phyloP scores from a whole-genome alignment of 2,888 invertebrate genomes.

The Diloba caeruleocephala region DNA sequence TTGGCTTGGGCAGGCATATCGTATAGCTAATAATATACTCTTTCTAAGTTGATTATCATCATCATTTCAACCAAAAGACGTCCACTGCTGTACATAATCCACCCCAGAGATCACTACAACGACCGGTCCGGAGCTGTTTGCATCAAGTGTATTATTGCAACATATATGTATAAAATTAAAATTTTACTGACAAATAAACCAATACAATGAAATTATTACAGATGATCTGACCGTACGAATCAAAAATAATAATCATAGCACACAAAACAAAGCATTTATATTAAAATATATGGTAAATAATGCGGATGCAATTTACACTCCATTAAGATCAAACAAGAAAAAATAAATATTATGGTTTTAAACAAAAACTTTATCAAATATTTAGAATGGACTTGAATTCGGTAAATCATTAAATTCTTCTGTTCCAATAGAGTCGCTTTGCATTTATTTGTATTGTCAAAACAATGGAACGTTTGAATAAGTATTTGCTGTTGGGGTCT shows the following conservation, averaged over 20 bases:
- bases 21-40: too few relatives aligned
- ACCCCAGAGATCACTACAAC: too few relatives aligned
- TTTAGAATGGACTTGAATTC: conserved; percentile 41
- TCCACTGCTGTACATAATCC: too few relatives aligned
- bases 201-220: conserved; percentile 23
- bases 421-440: conserved; percentile 35
- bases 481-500: conserved; percentile 47
- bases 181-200: conserved; percentile 5
- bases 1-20: too few relatives aligned
- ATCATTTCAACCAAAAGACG: too few relatives aligned
- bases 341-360: conserved; percentile 42
- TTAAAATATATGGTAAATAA: conserved; percentile 47
- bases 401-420: conserved; percentile 53
- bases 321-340: conserved; percentile 44
- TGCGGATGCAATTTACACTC: conserved; percentile 49
- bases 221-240: conserved; percentile 34
- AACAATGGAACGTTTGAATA: conserved; percentile 49
- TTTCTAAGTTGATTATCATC: too few relatives aligned
- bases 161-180: too few relatives aligned
- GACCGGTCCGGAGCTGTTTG: too few relatives aligned
- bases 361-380: conserved; percentile 50
- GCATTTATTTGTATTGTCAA: conserved; percentile 45
- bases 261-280: conserved; percentile 50
- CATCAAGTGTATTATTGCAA: too few relatives aligned
- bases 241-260: conserved; percentile 23